These are phyloP conservation scores for Bombus waltoni DNA, from an alignment of 1,140 invertebrate species.

Conservation along the genomic window DNA sequence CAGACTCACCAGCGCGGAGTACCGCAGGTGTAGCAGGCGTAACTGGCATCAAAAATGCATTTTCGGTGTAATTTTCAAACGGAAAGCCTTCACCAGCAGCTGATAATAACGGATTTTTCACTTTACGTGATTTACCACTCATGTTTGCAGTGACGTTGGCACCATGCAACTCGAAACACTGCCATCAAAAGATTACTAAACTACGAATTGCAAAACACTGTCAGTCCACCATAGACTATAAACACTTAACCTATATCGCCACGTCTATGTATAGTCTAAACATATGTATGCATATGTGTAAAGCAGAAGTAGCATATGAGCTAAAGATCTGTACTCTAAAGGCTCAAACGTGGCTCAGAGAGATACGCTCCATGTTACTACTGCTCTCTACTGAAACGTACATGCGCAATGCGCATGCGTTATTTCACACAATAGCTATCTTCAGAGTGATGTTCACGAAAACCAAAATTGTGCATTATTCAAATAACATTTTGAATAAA, in stretches of 20 bases:
- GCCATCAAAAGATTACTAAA: conserved; percentile 62
- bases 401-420: background rate
- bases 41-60: conserved; percentile 78
- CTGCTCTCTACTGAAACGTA: background rate
- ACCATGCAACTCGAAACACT: conserved; percentile 53
- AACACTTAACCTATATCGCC: background rate
- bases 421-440: background rate
- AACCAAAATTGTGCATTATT: background rate
- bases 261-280: conserved; percentile 55
- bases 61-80: conserved; percentile 75
- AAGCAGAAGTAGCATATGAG: background rate
- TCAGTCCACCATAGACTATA: conserved; percentile 14
- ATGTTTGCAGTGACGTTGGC: conserved; percentile 67
- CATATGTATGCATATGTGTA: conserved; percentile 42
- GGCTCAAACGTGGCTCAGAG: background rate
- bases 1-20: conserved; percentile 77
- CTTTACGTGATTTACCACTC: conserved; percentile 73
- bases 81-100: conserved; percentile 79
- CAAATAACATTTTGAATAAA: background rate
- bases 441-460: background rate
- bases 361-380: background rate
- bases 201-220: conserved; percentile 31
- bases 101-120: conserved; percentile 80
- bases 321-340: background rate
- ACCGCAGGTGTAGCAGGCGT: conserved; percentile 77